Evolutionary conservation across 2,888 invertebrate genomes (phyloP), one percentile per base, ranked within the genome.

Genomic region (Callyntrura guangdongensis): DNA sequence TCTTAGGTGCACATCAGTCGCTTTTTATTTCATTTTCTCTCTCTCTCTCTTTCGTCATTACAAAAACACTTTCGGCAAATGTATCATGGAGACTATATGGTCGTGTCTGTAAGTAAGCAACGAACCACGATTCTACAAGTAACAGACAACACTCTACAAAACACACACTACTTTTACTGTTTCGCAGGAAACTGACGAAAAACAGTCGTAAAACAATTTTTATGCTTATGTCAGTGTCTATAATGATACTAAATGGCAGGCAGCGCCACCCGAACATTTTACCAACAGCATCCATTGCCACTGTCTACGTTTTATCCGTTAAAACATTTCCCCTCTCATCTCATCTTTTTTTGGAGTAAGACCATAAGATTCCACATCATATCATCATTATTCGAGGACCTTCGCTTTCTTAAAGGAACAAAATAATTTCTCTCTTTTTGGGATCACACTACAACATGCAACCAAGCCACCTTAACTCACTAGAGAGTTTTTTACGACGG

Each of bases 121-220:
- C n/a, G n/a, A n/a, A n/a, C n/a, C n/a, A n/a, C n/a, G n/a, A n/a
- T n/a, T n/a, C n/a, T n/a, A n/a, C n/a, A n/a, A n/a, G n/a, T n/a
- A n/a, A n/a, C n/a, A n/a, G n/a, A n/a, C n/a, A n/a, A n/a, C n/a
- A n/a, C n/a, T n/a, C n/a, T n/a, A n/a, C n/a, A n/a, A n/a, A n/a
- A n/a, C n/a, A n/a, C n/a, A n/a, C n/a, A n/a, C n/a, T n/a, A n/a
- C n/a, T n/a, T 72, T 47, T 49, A 49, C 9, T 47, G 22, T 69
- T 67, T 69, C 14, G 69, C 69, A 49, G 17, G 49, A 25, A 69
- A 25, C 17, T 69, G 45, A 0, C 20, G 11, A 53, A 81, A 36
- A 56, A 67, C 69, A 84, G 53, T 84, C 84, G 53, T 84, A 84
- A 84, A 84, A 84, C 84, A 27, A 53, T 69, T 84, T 84, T 84